These are phyloP conservation scores for Geodia barretti DNA, from an alignment of 37 sponge, comb jelly and placozoan genomes.

Conservation along the genomic window DNA sequence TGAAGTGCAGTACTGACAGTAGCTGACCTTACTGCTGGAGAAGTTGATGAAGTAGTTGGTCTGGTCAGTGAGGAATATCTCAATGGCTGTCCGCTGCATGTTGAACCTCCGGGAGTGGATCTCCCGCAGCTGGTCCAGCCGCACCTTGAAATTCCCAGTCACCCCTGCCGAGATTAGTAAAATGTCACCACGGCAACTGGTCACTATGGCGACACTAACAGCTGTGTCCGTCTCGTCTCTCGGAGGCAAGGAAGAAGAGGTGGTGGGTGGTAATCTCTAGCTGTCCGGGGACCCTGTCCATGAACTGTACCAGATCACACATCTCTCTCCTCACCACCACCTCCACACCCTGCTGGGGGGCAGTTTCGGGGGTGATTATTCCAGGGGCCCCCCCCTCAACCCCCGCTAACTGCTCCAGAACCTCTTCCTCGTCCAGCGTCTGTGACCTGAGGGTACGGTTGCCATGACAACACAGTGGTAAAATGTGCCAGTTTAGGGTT, in stretches of 20 bases:
- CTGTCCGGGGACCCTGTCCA: slow-evolving; percentile 73
- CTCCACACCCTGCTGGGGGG: slow-evolving; percentile 26
- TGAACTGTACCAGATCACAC: slow-evolving; percentile 78
- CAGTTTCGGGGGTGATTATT: neutral
- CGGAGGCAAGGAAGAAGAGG: slow-evolving; percentile 82
- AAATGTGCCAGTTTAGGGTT: neutral
- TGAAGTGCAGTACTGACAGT: neutral
- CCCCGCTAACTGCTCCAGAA: slow-evolving; percentile 27
- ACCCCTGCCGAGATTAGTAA: slow-evolving; percentile 43
- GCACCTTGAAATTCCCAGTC: slow-evolving; percentile 59
- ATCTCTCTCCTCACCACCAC: slow-evolving; percentile 27
- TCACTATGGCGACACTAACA: slow-evolving; percentile 41
- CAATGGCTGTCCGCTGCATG: slow-evolving; percentile 84
- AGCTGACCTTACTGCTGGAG: slow-evolving; percentile 48
- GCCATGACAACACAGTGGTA: neutral
- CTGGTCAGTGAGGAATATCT: slow-evolving; percentile 93
- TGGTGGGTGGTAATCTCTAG: slow-evolving; percentile 84
- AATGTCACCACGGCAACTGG: neutral
- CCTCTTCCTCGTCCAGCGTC: slow-evolving; percentile 47
- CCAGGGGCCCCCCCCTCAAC: slow-evolving; percentile 3
- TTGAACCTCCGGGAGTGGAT: slow-evolving; percentile 92
- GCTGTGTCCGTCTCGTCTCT: slow-evolving; percentile 17
- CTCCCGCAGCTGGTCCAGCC: slow-evolving; percentile 79
- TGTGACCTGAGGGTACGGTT: neutral
- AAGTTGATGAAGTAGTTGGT: slow-evolving; percentile 98